Conservation (phyloP, 2,797 vertebrate species). For the Molossus molossus region DNA sequence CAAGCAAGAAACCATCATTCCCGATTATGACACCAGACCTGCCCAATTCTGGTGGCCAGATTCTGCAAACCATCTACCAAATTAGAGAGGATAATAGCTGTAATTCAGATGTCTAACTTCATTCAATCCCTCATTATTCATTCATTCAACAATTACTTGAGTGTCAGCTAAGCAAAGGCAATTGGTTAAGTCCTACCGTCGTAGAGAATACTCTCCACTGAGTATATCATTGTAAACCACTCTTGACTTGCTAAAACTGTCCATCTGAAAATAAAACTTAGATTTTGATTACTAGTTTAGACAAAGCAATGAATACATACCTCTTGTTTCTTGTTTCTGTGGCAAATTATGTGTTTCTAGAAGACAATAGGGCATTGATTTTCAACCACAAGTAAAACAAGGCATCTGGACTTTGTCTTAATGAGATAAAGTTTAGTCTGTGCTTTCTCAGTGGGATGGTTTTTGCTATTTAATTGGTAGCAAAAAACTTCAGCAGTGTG, state of each 20-base stretch:
- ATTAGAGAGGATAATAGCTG: neutral
- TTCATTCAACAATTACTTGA: conserved; percentile 28
- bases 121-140: conserved; percentile 8
- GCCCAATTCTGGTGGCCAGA: conserved; percentile 27
- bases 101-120: conserved; percentile 5
- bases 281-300: conserved; percentile 77
- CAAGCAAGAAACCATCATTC: conserved; percentile 67
- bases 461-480: conserved; percentile 85
- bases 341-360: conserved; percentile 73
- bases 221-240: conserved; percentile 13
- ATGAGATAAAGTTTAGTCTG: conserved; percentile 87
- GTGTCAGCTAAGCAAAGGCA: neutral
- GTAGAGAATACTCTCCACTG: neutral
- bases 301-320: conserved; percentile 68
- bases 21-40: neutral
- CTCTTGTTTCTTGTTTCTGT: conserved; percentile 77
- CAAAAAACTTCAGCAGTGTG: conserved; percentile 80
- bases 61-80: conserved; percentile 8
- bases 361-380: conserved; percentile 80
- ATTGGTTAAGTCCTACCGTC: neutral
- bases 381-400: conserved; percentile 83
- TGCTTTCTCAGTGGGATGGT: conserved; percentile 83
- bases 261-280: conserved; percentile 25
- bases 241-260: conserved; percentile 66
- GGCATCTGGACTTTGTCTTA: conserved; percentile 87